A percentile compares a stretch with the other conserved stretches of the same genome.
These are phyloP conservation scores for Gopherus flavomarginatus DNA, from an alignment of 2,113 vertebrate species.

Conservation along the genomic window DNA sequence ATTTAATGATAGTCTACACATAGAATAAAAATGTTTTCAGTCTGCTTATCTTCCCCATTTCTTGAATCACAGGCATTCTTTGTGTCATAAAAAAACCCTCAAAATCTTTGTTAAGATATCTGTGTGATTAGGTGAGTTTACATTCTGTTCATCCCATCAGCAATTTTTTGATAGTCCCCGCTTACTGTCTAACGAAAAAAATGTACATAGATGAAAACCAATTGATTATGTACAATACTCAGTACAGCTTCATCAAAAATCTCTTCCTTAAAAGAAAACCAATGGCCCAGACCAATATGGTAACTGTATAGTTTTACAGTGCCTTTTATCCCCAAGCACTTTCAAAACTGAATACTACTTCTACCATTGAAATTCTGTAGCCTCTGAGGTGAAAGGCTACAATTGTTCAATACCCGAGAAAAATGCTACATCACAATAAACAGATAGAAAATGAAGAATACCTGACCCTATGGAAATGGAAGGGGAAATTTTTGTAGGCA, in stretches of 20 bases:
- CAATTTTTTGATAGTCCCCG: slow-evolving; percentile 32
- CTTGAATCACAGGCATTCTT: slow-evolving; percentile 71
- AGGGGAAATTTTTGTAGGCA: background rate
- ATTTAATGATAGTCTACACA: slow-evolving; percentile 81
- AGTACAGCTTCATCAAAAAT: slow-evolving; percentile 54
- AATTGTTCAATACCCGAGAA: background rate
- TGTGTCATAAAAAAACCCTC: slow-evolving; percentile 64
- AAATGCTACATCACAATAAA: background rate
- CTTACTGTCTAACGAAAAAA: slow-evolving; percentile 66
- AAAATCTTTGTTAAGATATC: slow-evolving; percentile 45
- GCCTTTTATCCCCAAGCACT: background rate
- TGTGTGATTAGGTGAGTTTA: slow-evolving; percentile 63
- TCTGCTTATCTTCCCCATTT: slow-evolving; percentile 77
- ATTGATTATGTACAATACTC: slow-evolving; percentile 54
- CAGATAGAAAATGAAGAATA: background rate
- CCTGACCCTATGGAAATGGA: background rate
- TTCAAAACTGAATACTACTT: background rate
- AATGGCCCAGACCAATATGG: background rate
- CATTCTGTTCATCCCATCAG: slow-evolving; percentile 44
- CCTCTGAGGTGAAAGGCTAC: background rate
- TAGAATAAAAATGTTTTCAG: slow-evolving; percentile 78
- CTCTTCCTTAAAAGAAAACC: slow-evolving; percentile 58
- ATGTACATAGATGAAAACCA: slow-evolving; percentile 51
- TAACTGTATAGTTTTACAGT: background rate
- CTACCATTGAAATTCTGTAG: background rate